phyloP scores from a whole-genome alignment of 2,888 invertebrate species.

The Drosophila borborema region DNA sequence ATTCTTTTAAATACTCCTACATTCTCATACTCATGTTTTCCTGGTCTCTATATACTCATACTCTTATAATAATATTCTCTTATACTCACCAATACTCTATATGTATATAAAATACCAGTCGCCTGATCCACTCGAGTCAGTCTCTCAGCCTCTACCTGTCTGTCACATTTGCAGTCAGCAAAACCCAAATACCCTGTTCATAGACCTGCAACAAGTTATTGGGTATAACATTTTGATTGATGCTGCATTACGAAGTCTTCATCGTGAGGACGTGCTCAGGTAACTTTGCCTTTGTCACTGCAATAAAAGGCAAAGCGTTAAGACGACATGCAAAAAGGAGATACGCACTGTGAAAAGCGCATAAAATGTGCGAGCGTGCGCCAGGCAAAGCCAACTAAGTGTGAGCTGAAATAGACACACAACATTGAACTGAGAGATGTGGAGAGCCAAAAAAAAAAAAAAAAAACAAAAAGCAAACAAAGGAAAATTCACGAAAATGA shows the following conservation, averaged over 20 bases:
- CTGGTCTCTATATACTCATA: neutral
- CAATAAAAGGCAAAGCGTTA: slow-evolving; percentile 59
- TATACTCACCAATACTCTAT: too few relatives aligned
- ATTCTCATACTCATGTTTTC: neutral
- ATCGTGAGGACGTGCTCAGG: slow-evolving; percentile 42
- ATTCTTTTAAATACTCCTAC: too few relatives aligned
- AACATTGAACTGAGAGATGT: slow-evolving; percentile 7
- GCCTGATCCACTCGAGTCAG: too few relatives aligned
- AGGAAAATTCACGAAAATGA: slow-evolving; percentile 49
- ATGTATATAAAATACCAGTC: neutral
- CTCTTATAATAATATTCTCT: too few relatives aligned
- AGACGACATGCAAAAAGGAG: slow-evolving; percentile 68
- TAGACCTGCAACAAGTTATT: too few relatives aligned
- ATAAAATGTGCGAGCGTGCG: slow-evolving; percentile 62
- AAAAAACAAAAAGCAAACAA: neutral
- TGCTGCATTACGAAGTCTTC: neutral
- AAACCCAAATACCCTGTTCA: neutral
- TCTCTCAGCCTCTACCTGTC: neutral
- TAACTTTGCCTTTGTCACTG: slow-evolving; percentile 57
- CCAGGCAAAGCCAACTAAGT: slow-evolving; percentile 42
- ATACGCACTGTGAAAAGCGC: slow-evolving; percentile 69
- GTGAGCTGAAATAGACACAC: slow-evolving; percentile 35
- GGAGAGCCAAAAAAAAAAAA: neutral
- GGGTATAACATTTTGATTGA: slow-evolving; percentile 3
- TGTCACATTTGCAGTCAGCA: neutral